These are phyloP conservation scores for Chamaea fasciata DNA, from an alignment of 2,113 vertebrate genomes.

Conservation along the genomic window DNA sequence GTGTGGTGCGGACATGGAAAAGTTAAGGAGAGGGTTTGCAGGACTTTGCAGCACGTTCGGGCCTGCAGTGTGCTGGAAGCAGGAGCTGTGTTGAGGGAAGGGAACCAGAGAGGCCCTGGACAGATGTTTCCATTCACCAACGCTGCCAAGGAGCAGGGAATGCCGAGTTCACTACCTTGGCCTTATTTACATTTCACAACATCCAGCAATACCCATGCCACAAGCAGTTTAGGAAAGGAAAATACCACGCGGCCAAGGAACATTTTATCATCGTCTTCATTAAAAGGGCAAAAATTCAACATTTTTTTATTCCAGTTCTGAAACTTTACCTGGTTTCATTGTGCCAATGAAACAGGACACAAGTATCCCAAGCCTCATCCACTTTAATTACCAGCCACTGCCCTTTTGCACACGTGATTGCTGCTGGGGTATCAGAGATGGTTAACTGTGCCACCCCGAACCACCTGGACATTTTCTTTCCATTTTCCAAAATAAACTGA, in stretches of 20 bases:
- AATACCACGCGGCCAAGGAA: fast-evolving
- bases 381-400: background rate
- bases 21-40: background rate
- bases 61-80: background rate
- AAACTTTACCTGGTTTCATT: background rate
- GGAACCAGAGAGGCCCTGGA: background rate
- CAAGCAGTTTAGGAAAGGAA: background rate
- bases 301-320: no score
- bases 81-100: background rate
- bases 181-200: slow-evolving; percentile 47
- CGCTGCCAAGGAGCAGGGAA: slow-evolving; percentile 5
- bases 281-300: background rate
- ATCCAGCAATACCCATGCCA: background rate
- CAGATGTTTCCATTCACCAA: slow-evolving; percentile 52
- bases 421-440: background rate
- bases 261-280: fast-evolving
- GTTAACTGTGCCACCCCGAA: background rate
- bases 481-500: background rate
- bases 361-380: background rate
- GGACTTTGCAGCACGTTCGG: background rate
- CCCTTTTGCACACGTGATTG: background rate
- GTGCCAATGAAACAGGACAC: background rate
- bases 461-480: background rate
- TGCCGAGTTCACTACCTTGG: slow-evolving; percentile 21
- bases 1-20: background rate